Conservation (phyloP, 2,888 invertebrate species). For the Aphelenchoides bicaudatus region DNA sequence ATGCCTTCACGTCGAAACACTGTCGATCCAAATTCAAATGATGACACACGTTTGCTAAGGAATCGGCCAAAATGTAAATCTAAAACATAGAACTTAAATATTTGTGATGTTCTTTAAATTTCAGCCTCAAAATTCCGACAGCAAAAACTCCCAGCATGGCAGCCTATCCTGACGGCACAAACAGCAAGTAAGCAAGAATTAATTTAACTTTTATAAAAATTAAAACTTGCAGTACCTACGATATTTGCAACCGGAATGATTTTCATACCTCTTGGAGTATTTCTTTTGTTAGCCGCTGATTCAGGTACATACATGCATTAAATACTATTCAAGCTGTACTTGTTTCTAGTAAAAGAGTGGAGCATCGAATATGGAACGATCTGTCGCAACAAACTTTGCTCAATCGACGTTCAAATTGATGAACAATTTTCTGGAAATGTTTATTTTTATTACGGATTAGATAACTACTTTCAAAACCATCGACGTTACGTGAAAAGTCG, state of each 20-base stretch:
- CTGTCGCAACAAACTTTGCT: background rate
- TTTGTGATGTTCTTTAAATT: conserved; percentile 21
- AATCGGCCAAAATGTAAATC: conserved; percentile 40
- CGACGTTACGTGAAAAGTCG: conserved; percentile 92
- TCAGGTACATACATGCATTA: conserved; percentile 23
- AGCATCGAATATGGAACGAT: conserved; percentile 3
- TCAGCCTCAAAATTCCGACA: conserved; percentile 73
- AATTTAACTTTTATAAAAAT: no score
- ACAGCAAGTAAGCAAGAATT: no score
- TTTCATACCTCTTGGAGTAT: conserved; percentile 93
- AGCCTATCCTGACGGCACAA: conserved; percentile 93
- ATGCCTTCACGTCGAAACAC: conserved; percentile 10
- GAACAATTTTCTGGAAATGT: conserved; percentile 73
- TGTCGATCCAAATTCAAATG: background rate
- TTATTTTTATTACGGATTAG: conserved; percentile 92
- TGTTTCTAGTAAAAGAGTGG: conserved; percentile 3
- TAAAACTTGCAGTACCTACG: no score
- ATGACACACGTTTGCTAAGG: conserved; percentile 20
- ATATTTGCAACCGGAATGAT: conserved; percentile 95
- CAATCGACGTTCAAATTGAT: no score
- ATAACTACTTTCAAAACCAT: conserved; percentile 98
- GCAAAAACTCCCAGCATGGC: conserved; percentile 93
- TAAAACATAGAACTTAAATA: background rate
- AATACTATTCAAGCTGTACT: conserved; percentile 3
- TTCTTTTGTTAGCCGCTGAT: conserved; percentile 74